Conservation (phyloP, 2,888 invertebrate genomes). For the Acanthopleura granulata region DNA sequence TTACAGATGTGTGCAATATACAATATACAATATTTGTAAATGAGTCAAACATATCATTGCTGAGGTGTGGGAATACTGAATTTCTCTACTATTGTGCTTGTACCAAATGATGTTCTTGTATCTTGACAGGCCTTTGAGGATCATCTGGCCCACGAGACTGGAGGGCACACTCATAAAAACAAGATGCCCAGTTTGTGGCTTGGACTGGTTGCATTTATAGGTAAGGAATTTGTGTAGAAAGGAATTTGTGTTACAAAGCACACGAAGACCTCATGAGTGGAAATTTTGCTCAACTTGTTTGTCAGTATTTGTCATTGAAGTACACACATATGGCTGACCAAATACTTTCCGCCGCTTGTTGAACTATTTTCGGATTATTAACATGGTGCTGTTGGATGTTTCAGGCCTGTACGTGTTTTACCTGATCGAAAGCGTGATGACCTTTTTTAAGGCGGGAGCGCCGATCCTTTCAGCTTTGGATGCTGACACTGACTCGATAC, state of each 20-base stretch:
- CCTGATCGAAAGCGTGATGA: slow-evolving; percentile 17
- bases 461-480: background rate
- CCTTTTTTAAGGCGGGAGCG: background rate
- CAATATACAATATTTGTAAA: no score
- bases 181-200: slow-evolving; percentile 1
- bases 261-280: no score
- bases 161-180: background rate
- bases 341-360: background rate
- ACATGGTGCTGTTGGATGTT: background rate
- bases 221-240: background rate
- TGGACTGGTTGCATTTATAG: slow-evolving; percentile 7
- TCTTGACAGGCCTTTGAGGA: background rate
- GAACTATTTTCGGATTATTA: background rate
- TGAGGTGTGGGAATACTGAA: no score
- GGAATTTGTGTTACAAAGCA: no score
- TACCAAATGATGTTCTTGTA: no score
- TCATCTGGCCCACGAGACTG: background rate
- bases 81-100: no score
- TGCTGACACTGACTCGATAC: no score
- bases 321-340: no score
- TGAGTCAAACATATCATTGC: no score
- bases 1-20: no score
- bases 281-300: no score
- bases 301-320: no score
- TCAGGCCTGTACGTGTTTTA: slow-evolving; percentile 29